phyloP scores from a whole-genome alignment of 2,797 vertebrate species.

The Semotilus atromaculatus region DNA sequence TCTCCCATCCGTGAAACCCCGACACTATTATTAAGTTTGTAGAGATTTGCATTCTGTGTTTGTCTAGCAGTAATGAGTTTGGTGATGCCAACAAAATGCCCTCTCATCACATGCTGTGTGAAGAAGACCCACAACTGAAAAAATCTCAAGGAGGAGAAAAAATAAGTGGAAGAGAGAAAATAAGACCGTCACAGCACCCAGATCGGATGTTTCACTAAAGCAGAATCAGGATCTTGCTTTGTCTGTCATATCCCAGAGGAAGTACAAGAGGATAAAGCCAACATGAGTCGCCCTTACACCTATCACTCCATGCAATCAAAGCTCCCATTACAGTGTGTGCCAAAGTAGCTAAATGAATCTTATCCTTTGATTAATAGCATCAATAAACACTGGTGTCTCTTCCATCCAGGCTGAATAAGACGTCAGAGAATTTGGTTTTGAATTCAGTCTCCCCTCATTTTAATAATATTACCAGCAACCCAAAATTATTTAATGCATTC shows the following conservation, averaged over 20 bases:
- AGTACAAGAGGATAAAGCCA: slow-evolving; percentile 63
- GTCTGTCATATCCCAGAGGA: slow-evolving; percentile 67
- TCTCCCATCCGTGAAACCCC: slow-evolving; percentile 61
- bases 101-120: slow-evolving; percentile 46
- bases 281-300: slow-evolving; percentile 65
- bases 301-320: slow-evolving; percentile 83
- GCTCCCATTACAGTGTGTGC: slow-evolving; percentile 91
- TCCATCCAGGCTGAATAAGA: slow-evolving; percentile 70
- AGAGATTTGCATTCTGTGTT: slow-evolving; percentile 71
- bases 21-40: slow-evolving; percentile 65
- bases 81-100: slow-evolving; percentile 69
- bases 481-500: slow-evolving; percentile 99
- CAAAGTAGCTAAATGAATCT: slow-evolving; percentile 99
- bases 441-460: slow-evolving; percentile 82
- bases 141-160: slow-evolving; percentile 69
- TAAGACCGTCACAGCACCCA: slow-evolving; percentile 63
- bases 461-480: slow-evolving; percentile 90
- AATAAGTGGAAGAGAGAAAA: slow-evolving; percentile 65
- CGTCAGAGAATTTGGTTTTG: slow-evolving; percentile 84
- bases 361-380: slow-evolving; percentile 95
- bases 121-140: slow-evolving; percentile 60
- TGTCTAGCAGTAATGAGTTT: slow-evolving; percentile 73
- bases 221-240: slow-evolving; percentile 74
- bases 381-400: slow-evolving; percentile 90
- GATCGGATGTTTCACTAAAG: slow-evolving; percentile 63